Conservation (phyloP, 2,113 vertebrate genomes). For the Sphyrna mokarran region DNA sequence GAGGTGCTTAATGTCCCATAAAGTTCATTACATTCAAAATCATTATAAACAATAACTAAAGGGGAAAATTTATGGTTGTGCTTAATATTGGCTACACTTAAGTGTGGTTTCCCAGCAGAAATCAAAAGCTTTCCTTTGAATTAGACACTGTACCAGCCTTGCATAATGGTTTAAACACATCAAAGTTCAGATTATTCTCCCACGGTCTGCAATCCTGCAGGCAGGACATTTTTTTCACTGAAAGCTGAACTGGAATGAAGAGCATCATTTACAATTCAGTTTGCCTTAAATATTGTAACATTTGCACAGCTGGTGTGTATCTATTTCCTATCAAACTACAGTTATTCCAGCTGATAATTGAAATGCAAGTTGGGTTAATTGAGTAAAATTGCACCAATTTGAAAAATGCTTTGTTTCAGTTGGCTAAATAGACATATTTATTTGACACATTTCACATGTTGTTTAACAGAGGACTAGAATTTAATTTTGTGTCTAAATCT, state of each 20-base stretch:
- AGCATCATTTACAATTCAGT: not conserved
- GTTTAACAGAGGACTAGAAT: not conserved
- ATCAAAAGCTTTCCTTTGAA: not conserved
- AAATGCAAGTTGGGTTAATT: not conserved
- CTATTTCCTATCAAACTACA: not conserved
- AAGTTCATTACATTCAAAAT: slow-evolving; percentile 23
- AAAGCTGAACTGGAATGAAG: not conserved
- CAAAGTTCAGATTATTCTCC: not conserved
- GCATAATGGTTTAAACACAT: not conserved
- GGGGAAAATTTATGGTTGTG: not conserved
- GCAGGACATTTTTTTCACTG: not conserved
- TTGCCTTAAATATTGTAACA: not conserved
- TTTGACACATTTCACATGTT: not conserved
- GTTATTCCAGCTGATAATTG: not conserved
- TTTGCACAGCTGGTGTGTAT: not conserved
- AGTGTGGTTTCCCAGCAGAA: not conserved
- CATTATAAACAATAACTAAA: slow-evolving; percentile 16
- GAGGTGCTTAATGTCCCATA: not conserved
- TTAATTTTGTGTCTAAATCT: not conserved
- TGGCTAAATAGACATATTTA: not conserved
- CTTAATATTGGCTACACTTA: not conserved
- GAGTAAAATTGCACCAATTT: not conserved
- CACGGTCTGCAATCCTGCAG: not conserved
- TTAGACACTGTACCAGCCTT: not conserved
- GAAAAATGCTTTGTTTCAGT: not conserved